phyloP scores from a whole-genome alignment of 2,888 invertebrate species.

The Nomada fabriciana region DNA sequence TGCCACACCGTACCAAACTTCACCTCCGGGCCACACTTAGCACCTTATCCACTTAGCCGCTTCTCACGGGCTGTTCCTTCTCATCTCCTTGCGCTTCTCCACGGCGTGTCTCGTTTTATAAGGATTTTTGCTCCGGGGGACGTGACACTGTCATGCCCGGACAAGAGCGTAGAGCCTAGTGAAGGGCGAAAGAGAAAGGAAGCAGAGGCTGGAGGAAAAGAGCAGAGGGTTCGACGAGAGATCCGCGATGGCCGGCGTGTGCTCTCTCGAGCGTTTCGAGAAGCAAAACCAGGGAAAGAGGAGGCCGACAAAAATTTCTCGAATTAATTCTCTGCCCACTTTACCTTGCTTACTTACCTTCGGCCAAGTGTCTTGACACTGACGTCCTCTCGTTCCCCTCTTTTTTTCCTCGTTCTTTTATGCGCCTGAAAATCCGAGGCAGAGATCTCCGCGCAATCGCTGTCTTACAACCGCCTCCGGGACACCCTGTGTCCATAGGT shows the following conservation, averaged over 20 bases:
- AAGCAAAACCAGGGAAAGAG: slow-evolving; percentile 51
- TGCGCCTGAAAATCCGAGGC: slow-evolving; percentile 13
- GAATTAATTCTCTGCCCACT: slow-evolving; percentile 81
- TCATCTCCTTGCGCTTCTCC: slow-evolving; percentile 73
- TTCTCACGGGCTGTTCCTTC: slow-evolving; percentile 79
- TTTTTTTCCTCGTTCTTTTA: slow-evolving; percentile 25
- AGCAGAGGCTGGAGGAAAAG: slow-evolving; percentile 12
- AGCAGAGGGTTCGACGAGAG: slow-evolving; percentile 61
- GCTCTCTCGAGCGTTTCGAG: slow-evolving; percentile 74
- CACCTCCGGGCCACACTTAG: slow-evolving; percentile 80
- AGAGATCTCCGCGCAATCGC: slow-evolving; percentile 16
- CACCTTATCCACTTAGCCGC: slow-evolving; percentile 83
- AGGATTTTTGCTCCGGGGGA: slow-evolving; percentile 81
- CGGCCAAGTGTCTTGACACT: slow-evolving; percentile 64
- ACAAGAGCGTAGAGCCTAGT: slow-evolving; percentile 53
- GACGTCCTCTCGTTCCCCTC: slow-evolving; percentile 49
- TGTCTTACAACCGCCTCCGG: background rate
- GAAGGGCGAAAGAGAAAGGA: slow-evolving; percentile 24
- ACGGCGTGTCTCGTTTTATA: slow-evolving; percentile 81
- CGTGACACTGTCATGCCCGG: slow-evolving; percentile 81
- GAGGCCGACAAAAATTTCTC: slow-evolving; percentile 72
- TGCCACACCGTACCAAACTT: slow-evolving; percentile 65
- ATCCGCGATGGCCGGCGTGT: slow-evolving; percentile 64
- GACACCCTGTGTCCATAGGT: background rate
- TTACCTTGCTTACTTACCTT: slow-evolving; percentile 71